Evolutionary conservation across 2,113 vertebrate genomes (phyloP).

Genomic region (Nicator chloris): DNA sequence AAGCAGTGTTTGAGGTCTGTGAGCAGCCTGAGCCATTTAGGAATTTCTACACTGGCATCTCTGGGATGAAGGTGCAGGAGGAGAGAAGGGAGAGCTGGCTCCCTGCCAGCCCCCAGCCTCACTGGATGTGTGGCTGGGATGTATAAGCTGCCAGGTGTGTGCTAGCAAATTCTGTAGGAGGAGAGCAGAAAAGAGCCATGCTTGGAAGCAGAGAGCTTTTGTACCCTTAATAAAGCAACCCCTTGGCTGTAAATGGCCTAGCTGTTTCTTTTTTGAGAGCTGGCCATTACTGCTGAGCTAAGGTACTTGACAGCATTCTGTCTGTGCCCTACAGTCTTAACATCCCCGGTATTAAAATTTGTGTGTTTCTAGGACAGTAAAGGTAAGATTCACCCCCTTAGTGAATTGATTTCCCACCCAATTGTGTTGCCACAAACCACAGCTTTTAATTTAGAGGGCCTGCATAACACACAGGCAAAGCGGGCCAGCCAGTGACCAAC

Average conservation of each 20-base stretch:
- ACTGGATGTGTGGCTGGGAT: rapidly evolving
- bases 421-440: background rate
- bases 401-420: background rate
- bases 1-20: background rate
- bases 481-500: background rate
- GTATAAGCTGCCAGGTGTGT: background rate
- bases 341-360: background rate
- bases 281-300: background rate
- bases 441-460: background rate
- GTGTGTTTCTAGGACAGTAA: background rate
- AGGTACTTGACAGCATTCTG: background rate
- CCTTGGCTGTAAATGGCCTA: background rate
- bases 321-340: background rate
- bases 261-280: background rate
- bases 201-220: background rate
- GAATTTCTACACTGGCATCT: background rate
- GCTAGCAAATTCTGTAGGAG: background rate
- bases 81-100: background rate
- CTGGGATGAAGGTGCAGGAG: background rate
- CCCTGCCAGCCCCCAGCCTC: background rate
- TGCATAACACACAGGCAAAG: background rate
- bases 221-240: background rate
- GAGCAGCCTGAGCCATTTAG: background rate
- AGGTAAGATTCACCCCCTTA: background rate
- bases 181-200: background rate